Percentiles rank a stretch among this genome's conserved stretches.
Conservation (phyloP, 2,797 vertebrate genomes). For the Euthynnus affinis region DNA sequence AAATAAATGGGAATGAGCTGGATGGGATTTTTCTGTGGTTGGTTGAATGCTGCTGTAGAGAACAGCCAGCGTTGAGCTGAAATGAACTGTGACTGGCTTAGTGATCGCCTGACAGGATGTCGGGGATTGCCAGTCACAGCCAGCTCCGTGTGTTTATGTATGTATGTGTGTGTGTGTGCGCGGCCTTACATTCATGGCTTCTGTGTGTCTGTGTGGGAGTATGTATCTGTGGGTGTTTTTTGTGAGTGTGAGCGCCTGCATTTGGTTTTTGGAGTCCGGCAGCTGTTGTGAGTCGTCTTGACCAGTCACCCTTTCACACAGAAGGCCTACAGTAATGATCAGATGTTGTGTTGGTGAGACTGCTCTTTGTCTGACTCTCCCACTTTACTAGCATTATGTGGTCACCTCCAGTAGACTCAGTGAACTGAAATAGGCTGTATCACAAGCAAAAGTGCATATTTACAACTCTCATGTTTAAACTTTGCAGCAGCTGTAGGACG, state of each 20-base stretch:
- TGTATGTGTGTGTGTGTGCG: slow-evolving; percentile 12
- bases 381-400: slow-evolving; percentile 34
- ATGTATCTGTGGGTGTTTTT: slow-evolving; percentile 46
- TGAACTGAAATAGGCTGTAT: slow-evolving; percentile 29
- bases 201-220: slow-evolving; percentile 62
- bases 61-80: slow-evolving; percentile 39
- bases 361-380: slow-evolving; percentile 73
- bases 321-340: slow-evolving; percentile 79
- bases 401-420: slow-evolving; percentile 33
- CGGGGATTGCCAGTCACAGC: slow-evolving; percentile 62
- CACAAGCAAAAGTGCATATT: slow-evolving; percentile 19
- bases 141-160: slow-evolving; percentile 50
- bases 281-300: slow-evolving; percentile 83
- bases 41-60: slow-evolving; percentile 30
- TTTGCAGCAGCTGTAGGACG: background rate
- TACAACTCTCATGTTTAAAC: slow-evolving; percentile 13
- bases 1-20: slow-evolving; percentile 38
- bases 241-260: slow-evolving; percentile 39
- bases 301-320: slow-evolving; percentile 80
- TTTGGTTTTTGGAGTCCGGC: slow-evolving; percentile 76
- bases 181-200: slow-evolving; percentile 54
- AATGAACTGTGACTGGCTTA: slow-evolving; percentile 57
- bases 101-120: slow-evolving; percentile 77
- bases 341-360: slow-evolving; percentile 68
- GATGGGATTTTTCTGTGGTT: slow-evolving; percentile 3